phyloP scores from a whole-genome alignment of 2,113 vertebrate species.

The Rhabdornis inornatus region DNA sequence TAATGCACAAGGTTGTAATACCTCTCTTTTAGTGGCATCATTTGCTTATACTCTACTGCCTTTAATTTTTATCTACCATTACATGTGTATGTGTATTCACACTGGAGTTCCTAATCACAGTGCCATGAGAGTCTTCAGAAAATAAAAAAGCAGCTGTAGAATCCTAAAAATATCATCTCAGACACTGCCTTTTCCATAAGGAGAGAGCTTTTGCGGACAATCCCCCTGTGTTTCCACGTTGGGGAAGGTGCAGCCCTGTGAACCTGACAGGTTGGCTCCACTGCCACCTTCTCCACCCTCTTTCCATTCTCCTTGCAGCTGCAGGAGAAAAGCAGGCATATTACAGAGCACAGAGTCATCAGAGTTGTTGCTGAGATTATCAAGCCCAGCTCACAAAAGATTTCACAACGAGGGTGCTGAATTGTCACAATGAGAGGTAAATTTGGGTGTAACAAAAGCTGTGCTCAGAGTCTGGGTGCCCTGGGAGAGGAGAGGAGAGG shows the following conservation, averaged over 20 bases:
- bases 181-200: background rate
- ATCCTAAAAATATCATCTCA: background rate
- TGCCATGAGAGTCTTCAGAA: background rate
- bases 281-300: background rate
- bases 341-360: accelerated
- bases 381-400: background rate
- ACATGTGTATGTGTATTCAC: too few species aligned
- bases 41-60: background rate
- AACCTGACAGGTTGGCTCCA: background rate
- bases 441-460: accelerated
- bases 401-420: background rate
- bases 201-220: background rate
- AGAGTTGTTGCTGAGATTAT: accelerated
- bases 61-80: background rate
- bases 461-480: accelerated
- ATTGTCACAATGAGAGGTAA: background rate
- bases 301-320: accelerated
- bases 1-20: background rate
- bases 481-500: too few species aligned
- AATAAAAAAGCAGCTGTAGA: background rate
- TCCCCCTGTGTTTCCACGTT: background rate
- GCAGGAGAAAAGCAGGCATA: background rate
- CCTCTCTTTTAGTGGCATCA: background rate
- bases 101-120: background rate
- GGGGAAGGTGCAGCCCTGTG: background rate